Conservation (phyloP, 2,797 vertebrate genomes). For the Dromococcyx pavoninus region DNA sequence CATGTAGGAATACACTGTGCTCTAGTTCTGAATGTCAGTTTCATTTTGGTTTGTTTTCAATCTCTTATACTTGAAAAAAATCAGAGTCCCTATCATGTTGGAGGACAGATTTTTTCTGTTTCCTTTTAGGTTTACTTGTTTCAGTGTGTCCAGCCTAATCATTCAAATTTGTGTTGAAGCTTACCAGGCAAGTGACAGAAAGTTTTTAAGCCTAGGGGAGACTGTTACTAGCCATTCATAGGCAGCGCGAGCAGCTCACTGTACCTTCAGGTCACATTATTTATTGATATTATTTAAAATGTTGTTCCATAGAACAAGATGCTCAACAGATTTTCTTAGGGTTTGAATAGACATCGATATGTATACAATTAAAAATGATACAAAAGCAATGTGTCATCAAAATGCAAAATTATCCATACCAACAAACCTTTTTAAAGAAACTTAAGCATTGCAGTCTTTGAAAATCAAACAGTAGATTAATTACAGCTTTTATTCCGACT, state of each 20-base stretch:
- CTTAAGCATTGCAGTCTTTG: rapidly evolving
- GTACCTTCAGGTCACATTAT: constrained; percentile 25
- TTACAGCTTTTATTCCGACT: background rate
- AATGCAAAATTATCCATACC: background rate
- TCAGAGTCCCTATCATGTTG: background rate
- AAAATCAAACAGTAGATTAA: background rate
- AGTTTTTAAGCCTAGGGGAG: constrained; percentile 7
- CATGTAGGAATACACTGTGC: background rate
- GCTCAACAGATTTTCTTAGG: background rate
- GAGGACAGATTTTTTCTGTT: background rate
- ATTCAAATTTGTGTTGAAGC: constrained; percentile 43
- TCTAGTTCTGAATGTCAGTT: background rate
- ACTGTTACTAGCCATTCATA: background rate
- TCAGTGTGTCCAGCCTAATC: constrained; percentile 9
- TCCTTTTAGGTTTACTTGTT: constrained; percentile 24
- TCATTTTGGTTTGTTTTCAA: background rate
- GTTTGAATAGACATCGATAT: background rate
- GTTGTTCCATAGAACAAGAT: background rate
- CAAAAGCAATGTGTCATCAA: background rate
- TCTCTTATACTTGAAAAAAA: background rate
- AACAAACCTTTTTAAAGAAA: background rate
- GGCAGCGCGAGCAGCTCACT: background rate
- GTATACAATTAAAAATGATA: background rate
- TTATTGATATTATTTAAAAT: constrained; percentile 59
- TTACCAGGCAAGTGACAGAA: background rate